phyloP scores from a whole-genome alignment of 2,888 invertebrate species.

The Prosopocoilus inquinatus region DNA sequence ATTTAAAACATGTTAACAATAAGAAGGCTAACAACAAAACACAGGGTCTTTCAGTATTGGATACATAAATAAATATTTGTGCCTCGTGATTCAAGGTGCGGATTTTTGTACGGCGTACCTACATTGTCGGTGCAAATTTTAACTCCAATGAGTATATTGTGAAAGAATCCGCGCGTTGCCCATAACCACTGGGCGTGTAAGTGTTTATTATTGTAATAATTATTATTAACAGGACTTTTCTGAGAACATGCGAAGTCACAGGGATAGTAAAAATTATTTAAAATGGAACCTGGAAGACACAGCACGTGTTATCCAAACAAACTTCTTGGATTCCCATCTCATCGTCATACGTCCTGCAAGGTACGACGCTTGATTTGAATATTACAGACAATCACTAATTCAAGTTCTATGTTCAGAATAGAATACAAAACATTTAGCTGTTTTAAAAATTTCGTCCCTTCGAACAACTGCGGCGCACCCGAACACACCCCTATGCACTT shows the following conservation, averaged over 20 bases:
- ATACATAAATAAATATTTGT: no score
- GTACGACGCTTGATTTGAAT: constrained; percentile 47
- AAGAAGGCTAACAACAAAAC: no score
- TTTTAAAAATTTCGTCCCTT: constrained; percentile 84
- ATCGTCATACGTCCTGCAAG: constrained; percentile 72
- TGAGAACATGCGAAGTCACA: constrained; percentile 70
- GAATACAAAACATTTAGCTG: constrained; percentile 82
- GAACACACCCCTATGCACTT: constrained; percentile 71
- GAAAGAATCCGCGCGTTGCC: no score
- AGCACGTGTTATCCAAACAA: constrained; percentile 63
- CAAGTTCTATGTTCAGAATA: constrained; percentile 57
- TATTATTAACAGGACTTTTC: constrained; percentile 67
- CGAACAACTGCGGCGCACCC: constrained; percentile 79
- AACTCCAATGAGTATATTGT: no score
- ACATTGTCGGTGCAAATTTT: no score
- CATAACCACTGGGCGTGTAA: no score
- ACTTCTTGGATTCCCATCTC: constrained; percentile 71
- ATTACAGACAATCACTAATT: not conserved
- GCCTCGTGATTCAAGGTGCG: no score
- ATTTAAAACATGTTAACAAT: no score
- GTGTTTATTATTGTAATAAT: not conserved
- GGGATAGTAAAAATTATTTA: constrained; percentile 71
- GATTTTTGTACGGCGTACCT: no score
- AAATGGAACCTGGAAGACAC: constrained; percentile 82
- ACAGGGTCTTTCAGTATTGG: no score